These are phyloP conservation scores for Takifugu rubripes DNA, from an alignment of 2,797 vertebrate species.

Conservation along the genomic window DNA sequence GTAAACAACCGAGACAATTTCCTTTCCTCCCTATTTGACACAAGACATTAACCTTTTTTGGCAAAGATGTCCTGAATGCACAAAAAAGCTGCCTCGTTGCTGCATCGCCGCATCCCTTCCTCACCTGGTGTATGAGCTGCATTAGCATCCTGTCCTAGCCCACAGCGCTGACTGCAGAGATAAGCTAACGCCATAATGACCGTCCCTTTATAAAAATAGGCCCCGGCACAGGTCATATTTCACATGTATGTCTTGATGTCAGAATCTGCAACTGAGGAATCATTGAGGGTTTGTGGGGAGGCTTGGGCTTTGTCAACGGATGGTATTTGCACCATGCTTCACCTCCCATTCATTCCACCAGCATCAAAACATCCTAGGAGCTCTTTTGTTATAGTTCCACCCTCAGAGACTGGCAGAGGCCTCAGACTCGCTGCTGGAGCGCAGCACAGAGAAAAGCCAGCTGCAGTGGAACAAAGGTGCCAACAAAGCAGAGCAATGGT, in stretches of 20 bases:
- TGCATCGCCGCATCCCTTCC: conserved; percentile 42
- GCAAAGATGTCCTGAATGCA: conserved; percentile 35
- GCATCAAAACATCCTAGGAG: conserved; percentile 15
- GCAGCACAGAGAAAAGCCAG: conserved; percentile 15
- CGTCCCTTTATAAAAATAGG: conserved; percentile 24
- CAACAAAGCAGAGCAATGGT: conserved; percentile 53
- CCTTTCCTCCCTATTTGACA: not conserved
- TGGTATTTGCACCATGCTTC: conserved; percentile 30
- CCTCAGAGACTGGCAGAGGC: conserved; percentile 31
- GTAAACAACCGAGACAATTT: conserved; percentile 45
- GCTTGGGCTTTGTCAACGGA: conserved; percentile 16
- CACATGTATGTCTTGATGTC: conserved; percentile 36
- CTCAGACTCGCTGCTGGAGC: conserved; percentile 15
- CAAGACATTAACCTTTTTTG: conserved; percentile 33
- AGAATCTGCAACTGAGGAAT: conserved; percentile 34
- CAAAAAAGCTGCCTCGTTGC: conserved; percentile 43
- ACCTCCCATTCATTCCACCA: conserved; percentile 17
- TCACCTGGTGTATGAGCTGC: conserved; percentile 62
- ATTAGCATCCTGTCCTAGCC: conserved; percentile 51
- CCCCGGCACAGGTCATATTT: not conserved
- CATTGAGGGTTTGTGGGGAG: conserved; percentile 19
- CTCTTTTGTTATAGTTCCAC: conserved; percentile 32
- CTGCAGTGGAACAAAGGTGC: conserved; percentile 48
- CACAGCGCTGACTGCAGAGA: conserved; percentile 50
- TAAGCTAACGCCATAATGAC: conserved; percentile 57